These are phyloP conservation scores for Tribolium freemani DNA, from an alignment of 2,888 invertebrate species.

Conservation along the genomic window DNA sequence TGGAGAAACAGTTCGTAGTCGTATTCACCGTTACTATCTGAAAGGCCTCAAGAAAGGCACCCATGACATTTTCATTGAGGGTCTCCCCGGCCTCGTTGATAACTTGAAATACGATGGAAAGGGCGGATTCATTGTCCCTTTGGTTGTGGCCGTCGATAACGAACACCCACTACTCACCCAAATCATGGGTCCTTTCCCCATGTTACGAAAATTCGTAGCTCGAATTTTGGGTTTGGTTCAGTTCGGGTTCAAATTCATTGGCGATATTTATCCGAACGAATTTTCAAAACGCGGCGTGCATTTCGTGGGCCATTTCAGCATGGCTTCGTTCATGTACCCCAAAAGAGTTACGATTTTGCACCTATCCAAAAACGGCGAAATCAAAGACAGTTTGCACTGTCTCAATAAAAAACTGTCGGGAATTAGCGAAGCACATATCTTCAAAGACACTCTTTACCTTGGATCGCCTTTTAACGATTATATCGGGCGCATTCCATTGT, in stretches of 20 bases:
- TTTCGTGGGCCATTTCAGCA: conserved; percentile 76
- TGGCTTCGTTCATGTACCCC: conserved; percentile 60
- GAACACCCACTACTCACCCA: conserved; percentile 73
- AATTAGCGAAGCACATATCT: conserved; percentile 78
- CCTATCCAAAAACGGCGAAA: conserved; percentile 80
- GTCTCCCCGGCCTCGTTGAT: conserved; percentile 83
- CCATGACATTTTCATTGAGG: conserved; percentile 84
- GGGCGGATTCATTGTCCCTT: conserved; percentile 77
- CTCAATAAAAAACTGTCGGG: conserved; percentile 68
- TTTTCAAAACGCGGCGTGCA: conserved; percentile 75
- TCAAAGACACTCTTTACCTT: conserved; percentile 75
- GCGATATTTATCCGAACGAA: conserved; percentile 77
- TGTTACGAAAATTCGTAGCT: conserved; percentile 75
- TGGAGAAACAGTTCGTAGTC: conserved; percentile 77
- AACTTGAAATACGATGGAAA: conserved; percentile 72
- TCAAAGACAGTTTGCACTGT: conserved; percentile 78
- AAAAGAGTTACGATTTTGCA: conserved; percentile 74
- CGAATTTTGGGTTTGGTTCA: conserved; percentile 75
- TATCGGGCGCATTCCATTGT: conserved; percentile 75
- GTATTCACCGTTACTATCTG: conserved; percentile 83
- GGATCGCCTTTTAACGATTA: conserved; percentile 80
- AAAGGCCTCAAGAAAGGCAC: conserved; percentile 86
- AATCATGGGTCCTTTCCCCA: conserved; percentile 74
- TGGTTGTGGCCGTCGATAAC: conserved; percentile 71
- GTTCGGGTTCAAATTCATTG: conserved; percentile 74